phyloP scores from a whole-genome alignment of 1,140 invertebrate genomes.

The Formica exsecta region DNA sequence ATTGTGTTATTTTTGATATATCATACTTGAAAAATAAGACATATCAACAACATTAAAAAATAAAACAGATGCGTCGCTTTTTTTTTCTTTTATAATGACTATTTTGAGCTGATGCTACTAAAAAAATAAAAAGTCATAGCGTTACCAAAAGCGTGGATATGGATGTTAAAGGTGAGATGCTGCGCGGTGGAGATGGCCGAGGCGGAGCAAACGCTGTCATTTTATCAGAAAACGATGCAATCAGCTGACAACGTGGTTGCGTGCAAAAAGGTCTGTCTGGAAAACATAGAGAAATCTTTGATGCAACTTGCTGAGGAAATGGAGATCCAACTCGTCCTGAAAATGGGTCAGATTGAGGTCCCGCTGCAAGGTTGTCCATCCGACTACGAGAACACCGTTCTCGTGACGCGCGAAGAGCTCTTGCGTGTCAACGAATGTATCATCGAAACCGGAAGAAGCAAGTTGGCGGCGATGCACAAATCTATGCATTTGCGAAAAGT shows the following conservation, averaged over 20 bases:
- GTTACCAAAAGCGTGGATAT: neutral
- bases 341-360: slow-evolving; percentile 88
- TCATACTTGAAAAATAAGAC: neutral
- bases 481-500: slow-evolving; percentile 85
- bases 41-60: neutral
- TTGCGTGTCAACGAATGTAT: slow-evolving; percentile 88
- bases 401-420: slow-evolving; percentile 87
- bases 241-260: slow-evolving; percentile 46
- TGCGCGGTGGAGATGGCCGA: slow-evolving; percentile 83
- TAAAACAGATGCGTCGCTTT: neutral
- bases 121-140: neutral
- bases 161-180: slow-evolving; percentile 75
- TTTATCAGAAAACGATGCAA: slow-evolving; percentile 80
- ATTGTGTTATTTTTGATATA: neutral
- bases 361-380: slow-evolving; percentile 67
- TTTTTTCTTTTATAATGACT: neutral
- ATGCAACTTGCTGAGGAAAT: slow-evolving; percentile 64
- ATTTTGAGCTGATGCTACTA: neutral
- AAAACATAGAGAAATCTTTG: slow-evolving; percentile 19
- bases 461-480: slow-evolving; percentile 86
- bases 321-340: slow-evolving; percentile 87
- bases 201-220: slow-evolving; percentile 83
- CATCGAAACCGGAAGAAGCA: slow-evolving; percentile 86
- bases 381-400: slow-evolving; percentile 88
- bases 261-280: slow-evolving; percentile 60